These are phyloP conservation scores for Cerceris rybyensis DNA, from an alignment of 2,888 invertebrate species.

Conservation along the genomic window DNA sequence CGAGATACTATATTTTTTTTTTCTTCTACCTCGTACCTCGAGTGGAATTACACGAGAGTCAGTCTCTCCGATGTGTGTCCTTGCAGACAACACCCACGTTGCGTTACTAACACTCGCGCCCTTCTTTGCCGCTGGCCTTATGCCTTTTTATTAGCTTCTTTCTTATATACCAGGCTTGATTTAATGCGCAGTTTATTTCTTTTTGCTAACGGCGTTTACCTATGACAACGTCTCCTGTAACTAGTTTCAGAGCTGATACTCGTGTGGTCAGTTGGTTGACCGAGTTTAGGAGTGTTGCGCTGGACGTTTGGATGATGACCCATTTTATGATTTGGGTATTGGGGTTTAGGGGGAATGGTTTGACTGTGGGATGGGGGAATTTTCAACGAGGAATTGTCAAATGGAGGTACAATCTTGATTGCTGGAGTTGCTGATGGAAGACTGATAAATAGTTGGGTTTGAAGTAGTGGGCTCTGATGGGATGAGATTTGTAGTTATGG, in stretches of 20 bases:
- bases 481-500: too few species aligned
- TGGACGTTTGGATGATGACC: neutral
- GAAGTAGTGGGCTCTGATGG: too few species aligned
- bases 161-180: conserved; percentile 17
- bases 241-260: conserved; percentile 1
- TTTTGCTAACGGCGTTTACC: conserved; percentile 36
- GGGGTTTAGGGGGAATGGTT: too few species aligned
- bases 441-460: too few species aligned
- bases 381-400: too few species aligned
- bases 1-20: conserved; percentile 41
- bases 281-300: neutral
- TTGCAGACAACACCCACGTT: conserved; percentile 63
- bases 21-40: conserved; percentile 18
- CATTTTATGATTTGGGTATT: too few species aligned
- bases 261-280: conserved; percentile 10
- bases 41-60: conserved; percentile 59
- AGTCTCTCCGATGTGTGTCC: conserved; percentile 43
- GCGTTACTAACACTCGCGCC: conserved; percentile 47
- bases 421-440: too few species aligned
- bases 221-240: conserved; percentile 16
- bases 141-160: conserved; percentile 42
- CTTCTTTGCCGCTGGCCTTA: conserved; percentile 6
- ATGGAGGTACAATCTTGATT: too few species aligned
- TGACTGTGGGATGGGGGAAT: too few species aligned
- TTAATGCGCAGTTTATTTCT: conserved; percentile 30